A percentile compares a stretch with the other conserved stretches of the same genome.
These are phyloP conservation scores for Drosophila burlai DNA, from an alignment of 1,140 invertebrate genomes.

Conservation along the genomic window DNA sequence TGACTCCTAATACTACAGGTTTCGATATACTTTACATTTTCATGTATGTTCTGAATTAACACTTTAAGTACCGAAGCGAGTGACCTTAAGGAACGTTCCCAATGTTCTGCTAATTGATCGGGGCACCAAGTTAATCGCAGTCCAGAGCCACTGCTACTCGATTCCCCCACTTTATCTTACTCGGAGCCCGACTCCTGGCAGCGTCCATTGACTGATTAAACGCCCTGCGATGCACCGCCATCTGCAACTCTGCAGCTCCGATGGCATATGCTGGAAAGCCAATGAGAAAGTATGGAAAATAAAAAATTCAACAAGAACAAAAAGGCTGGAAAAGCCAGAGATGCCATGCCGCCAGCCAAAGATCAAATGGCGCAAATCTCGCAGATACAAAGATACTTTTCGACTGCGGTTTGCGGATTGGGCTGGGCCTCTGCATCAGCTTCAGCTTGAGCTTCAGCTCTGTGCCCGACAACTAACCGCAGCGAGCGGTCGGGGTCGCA, in stretches of 20 bases:
- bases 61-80: neutral
- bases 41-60: neutral
- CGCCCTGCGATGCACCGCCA: slow-evolving; percentile 20
- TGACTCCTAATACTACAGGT: neutral
- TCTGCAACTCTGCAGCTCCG: slow-evolving; percentile 38
- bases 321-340: slow-evolving; percentile 47
- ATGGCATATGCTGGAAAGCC: slow-evolving; percentile 66
- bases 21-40: neutral
- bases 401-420: slow-evolving; percentile 62
- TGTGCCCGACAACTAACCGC: slow-evolving; percentile 50
- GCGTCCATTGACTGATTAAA: slow-evolving; percentile 38
- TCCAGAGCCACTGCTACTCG: slow-evolving; percentile 31
- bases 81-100: slow-evolving; percentile 1
- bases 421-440: slow-evolving; percentile 18
- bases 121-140: slow-evolving; percentile 28
- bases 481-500: slow-evolving; percentile 62
- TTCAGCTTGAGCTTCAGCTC: slow-evolving; percentile 1
- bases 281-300: slow-evolving; percentile 41
- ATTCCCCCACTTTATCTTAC: slow-evolving; percentile 5
- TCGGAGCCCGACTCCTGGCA: slow-evolving; percentile 3
- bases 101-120: slow-evolving; percentile 34
- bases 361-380: slow-evolving; percentile 78
- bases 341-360: slow-evolving; percentile 72
- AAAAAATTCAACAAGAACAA: slow-evolving; percentile 17
- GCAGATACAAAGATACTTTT: slow-evolving; percentile 73